A percentile compares a stretch with the other conserved stretches of the same genome.
Conservation (phyloP, 2,113 vertebrate genomes). For the Calcarius ornatus region DNA sequence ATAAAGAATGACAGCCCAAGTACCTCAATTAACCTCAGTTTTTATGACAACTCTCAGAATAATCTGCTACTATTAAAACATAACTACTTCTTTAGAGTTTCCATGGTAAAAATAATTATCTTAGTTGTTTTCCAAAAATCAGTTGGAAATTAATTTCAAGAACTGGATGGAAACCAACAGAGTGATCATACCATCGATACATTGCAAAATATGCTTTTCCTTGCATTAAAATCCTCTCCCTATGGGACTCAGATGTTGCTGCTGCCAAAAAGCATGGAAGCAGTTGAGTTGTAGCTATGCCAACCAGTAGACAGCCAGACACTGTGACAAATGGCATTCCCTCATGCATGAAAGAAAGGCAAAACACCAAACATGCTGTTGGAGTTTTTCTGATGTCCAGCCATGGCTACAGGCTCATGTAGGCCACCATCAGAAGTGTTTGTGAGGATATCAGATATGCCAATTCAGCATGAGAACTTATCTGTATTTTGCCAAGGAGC, state of each 20-base stretch:
- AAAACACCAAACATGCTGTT: background rate
- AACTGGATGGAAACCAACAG: background rate
- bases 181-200: background rate
- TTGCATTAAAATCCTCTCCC: background rate
- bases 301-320: background rate
- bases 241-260: background rate
- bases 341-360: background rate
- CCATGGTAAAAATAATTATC: background rate
- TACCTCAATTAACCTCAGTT: background rate
- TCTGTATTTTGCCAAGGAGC: background rate
- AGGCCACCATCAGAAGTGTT: background rate
- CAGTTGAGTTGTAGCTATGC: background rate
- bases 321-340: background rate
- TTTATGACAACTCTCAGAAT: background rate
- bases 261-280: background rate
- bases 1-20: background rate
- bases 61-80: background rate
- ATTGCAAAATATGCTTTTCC: background rate
- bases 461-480: background rate
- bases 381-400: background rate
- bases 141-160: background rate
- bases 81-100: background rate
- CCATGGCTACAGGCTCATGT: background rate
- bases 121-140: background rate
- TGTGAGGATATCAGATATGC: background rate